A percentile compares a stretch with the other conserved stretches of the same genome.
Conservation (phyloP, 1,140 invertebrate genomes). For the Linepithema humile region DNA sequence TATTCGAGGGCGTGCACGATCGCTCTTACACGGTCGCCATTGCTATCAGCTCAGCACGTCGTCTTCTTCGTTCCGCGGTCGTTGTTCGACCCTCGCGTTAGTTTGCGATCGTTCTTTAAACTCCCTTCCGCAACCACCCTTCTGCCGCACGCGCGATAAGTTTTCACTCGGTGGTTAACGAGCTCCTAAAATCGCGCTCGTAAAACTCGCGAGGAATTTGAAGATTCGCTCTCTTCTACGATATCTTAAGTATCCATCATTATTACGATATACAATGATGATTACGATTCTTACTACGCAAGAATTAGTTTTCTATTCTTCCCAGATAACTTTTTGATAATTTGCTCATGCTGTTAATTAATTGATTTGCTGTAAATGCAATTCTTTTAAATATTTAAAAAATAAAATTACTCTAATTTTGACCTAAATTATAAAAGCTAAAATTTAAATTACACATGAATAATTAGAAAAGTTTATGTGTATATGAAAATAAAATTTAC, state of each 20-base stretch:
- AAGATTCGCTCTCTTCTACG: not conserved
- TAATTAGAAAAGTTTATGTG: not conserved
- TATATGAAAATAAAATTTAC: not conserved
- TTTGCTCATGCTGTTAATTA: not conserved
- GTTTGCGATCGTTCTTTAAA: slow-evolving; percentile 45
- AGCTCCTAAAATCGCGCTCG: slow-evolving; percentile 23
- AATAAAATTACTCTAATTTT: not conserved
- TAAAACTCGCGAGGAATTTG: slow-evolving; percentile 11
- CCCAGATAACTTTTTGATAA: not conserved
- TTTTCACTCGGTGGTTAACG: slow-evolving; percentile 33
- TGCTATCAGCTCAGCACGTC: slow-evolving; percentile 27
- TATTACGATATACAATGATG: not conserved
- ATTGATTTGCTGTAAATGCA: not conserved
- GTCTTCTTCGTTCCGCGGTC: slow-evolving; percentile 35
- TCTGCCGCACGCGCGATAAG: slow-evolving; percentile 32
- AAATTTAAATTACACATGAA: not conserved
- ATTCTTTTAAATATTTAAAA: not conserved
- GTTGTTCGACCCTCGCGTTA: slow-evolving; percentile 6
- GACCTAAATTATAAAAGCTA: not conserved
- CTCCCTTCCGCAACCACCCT: not conserved
- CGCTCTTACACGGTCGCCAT: slow-evolving; percentile 32
- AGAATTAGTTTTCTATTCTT: not conserved
- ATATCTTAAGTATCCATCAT: not conserved
- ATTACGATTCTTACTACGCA: not conserved
- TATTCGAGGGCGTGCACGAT: slow-evolving; percentile 44